Evolutionary conservation across 2,113 vertebrate species (phyloP).

Genomic region (Ammospiza nelsoni): DNA sequence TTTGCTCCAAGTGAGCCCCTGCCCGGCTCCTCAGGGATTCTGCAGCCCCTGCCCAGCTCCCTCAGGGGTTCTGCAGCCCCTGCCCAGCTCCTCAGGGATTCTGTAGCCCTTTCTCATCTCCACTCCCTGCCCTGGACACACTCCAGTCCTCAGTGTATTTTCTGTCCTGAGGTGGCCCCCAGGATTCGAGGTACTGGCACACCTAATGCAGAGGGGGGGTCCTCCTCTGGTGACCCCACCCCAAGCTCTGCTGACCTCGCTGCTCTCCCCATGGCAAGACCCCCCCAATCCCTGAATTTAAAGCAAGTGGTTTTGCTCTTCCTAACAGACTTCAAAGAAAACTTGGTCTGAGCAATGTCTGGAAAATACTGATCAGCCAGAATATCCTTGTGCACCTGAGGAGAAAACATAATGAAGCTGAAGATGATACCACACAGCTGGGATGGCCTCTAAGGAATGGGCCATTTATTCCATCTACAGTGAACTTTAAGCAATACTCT

Average conservation of each 20-base stretch:
- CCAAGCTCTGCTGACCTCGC: not conserved
- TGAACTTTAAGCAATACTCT: not conserved
- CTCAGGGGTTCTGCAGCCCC: too few relatives aligned
- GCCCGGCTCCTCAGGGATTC: not conserved
- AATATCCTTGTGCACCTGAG: not conserved
- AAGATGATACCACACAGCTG: not conserved
- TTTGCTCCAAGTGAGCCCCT: not conserved
- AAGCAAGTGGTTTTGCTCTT: not conserved
- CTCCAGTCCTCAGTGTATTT: not conserved
- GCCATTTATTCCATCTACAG: not conserved
- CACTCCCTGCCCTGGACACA: accelerated
- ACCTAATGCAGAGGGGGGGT: accelerated
- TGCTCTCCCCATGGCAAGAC: accelerated
- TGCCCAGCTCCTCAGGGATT: too few relatives aligned
- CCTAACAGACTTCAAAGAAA: not conserved
- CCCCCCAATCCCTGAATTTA: accelerated
- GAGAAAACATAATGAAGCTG: not conserved
- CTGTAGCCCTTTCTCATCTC: not conserved
- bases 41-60: too few relatives aligned
- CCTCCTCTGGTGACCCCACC: not conserved
- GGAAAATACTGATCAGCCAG: not conserved
- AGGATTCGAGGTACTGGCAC: accelerated
- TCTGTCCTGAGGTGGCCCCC: not conserved
- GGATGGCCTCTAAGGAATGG: not conserved
- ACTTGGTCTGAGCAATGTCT: not conserved